phyloP scores from a whole-genome alignment of 2,888 invertebrate genomes.

The Rapana venosa region DNA sequence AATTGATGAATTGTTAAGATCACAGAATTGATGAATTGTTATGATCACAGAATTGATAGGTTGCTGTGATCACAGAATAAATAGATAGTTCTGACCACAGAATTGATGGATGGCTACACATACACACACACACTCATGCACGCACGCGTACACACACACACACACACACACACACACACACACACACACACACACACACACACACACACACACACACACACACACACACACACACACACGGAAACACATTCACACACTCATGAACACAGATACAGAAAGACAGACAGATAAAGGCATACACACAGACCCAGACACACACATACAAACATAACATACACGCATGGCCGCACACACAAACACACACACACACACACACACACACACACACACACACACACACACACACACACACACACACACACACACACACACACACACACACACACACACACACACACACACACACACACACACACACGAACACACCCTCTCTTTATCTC shows the following conservation, averaged over 20 bases:
- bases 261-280: neutral
- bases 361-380: neutral
- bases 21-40: too few species aligned
- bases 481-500: too few species aligned
- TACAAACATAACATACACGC: neutral
- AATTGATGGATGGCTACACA: too few species aligned
- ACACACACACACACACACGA: neutral
- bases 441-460: neutral
- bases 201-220: constrained; percentile 5
- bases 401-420: neutral
- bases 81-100: too few species aligned
- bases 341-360: neutral
- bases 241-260: neutral
- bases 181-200: neutral
- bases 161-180: constrained; percentile 5
- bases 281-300: neutral
- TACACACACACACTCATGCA: too few species aligned
- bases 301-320: neutral
- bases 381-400: neutral
- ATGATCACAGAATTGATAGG: too few species aligned
- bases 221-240: neutral
- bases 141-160: too few species aligned
- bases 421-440: constrained; percentile 7
- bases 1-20: too few species aligned
- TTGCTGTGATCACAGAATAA: too few species aligned